Percentiles rank a stretch among this genome's conserved stretches.
Evolutionary conservation across 2,888 invertebrate genomes (phyloP).

Genomic region (Boloria euphrosyne): DNA sequence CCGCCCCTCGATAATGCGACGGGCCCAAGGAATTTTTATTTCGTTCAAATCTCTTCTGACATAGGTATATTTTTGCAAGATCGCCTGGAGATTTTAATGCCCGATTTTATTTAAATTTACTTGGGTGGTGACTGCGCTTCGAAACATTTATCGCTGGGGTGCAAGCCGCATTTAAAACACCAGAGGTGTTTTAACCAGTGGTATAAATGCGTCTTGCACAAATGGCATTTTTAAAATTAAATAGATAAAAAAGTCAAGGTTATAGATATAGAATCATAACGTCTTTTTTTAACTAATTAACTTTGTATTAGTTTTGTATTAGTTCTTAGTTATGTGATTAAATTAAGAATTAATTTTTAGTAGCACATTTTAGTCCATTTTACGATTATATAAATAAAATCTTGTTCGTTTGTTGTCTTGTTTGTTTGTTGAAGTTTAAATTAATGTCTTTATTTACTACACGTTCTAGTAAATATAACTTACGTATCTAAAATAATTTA

Average conservation of each 20-base stretch:
- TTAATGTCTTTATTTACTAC: too few relatives aligned
- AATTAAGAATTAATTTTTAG: too few relatives aligned
- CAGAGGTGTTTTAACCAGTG: not conserved
- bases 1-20: slow-evolving; percentile 80
- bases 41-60: slow-evolving; percentile 80
- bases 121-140: slow-evolving; percentile 72
- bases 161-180: slow-evolving; percentile 74
- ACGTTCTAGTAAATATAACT: not conserved
- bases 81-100: slow-evolving; percentile 80
- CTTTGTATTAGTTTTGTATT: too few relatives aligned
- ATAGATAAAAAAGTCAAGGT: too few relatives aligned
- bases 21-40: slow-evolving; percentile 81
- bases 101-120: slow-evolving; percentile 81
- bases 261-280: too few relatives aligned
- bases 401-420: too few relatives aligned
- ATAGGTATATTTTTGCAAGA: slow-evolving; percentile 80
- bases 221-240: not conserved
- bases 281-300: too few relatives aligned
- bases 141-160: slow-evolving; percentile 75
- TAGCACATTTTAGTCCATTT: too few relatives aligned
- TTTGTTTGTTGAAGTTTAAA: too few relatives aligned
- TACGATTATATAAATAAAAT: too few relatives aligned
- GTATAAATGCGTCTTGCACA: not conserved
- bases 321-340: too few relatives aligned
- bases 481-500: too few relatives aligned